phyloP scores from a whole-genome alignment of 92 coral and sea anemone species.

The Isaurus tuberculatus region DNA sequence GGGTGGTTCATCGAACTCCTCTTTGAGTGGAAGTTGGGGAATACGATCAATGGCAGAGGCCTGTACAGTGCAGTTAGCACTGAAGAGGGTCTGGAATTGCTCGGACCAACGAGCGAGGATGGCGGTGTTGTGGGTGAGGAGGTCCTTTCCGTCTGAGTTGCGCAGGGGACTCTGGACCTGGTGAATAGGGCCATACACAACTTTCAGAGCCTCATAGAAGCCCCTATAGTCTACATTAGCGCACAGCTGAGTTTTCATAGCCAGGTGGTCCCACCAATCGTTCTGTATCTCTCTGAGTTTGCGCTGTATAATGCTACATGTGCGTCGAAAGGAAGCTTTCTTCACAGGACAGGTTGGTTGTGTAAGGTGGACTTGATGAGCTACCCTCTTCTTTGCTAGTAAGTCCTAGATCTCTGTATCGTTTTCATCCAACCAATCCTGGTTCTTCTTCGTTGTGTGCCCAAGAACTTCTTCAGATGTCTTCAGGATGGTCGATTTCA shows the following conservation, averaged over 20 bases:
- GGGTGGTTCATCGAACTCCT: background rate
- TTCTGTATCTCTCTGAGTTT: too few relatives aligned
- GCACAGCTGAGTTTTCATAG: constrained; percentile 4
- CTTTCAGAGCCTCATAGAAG: constrained; percentile 42
- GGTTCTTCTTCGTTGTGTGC: constrained; percentile 44
- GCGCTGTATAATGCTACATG: constrained; percentile 25
- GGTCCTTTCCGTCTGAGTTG: constrained; percentile 15
- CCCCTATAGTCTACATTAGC: constrained; percentile 32
- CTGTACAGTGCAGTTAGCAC: constrained; percentile 26
- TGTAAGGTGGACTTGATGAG: too few relatives aligned
- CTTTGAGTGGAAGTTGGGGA: constrained; percentile 12
- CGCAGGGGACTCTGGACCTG: constrained; percentile 36
- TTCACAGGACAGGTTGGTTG: constrained; percentile 17
- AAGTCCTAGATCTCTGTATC: constrained; percentile 21
- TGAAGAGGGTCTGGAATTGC: too few relatives aligned
- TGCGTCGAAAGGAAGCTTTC: constrained; percentile 10
- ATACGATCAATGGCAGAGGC: constrained; percentile 17
- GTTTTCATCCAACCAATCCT: too few relatives aligned
- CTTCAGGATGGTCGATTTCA: constrained; percentile 39
- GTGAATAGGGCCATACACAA: constrained; percentile 28
- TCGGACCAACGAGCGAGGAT: constrained; percentile 37
- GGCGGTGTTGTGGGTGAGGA: constrained; percentile 11
- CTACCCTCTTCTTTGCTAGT: constrained; percentile 33
- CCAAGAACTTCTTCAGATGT: constrained; percentile 43
- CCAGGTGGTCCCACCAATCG: too few relatives aligned